These are phyloP conservation scores for Romanogobio albipinnatus DNA, from an alignment of 2,113 vertebrate genomes.

Conservation along the genomic window DNA sequence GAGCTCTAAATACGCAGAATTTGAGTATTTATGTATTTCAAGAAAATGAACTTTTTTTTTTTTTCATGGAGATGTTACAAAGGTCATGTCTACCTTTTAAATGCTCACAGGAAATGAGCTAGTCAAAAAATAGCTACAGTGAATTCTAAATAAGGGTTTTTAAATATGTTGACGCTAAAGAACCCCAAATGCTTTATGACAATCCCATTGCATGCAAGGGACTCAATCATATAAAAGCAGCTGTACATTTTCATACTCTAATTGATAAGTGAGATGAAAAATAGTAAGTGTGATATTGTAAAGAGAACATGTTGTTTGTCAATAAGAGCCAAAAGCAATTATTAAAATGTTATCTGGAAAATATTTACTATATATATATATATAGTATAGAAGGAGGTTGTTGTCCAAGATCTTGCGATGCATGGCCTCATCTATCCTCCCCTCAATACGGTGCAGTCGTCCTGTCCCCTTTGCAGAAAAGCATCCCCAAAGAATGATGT, in stretches of 20 bases:
- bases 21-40: too few species aligned
- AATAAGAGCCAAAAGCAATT: too few species aligned
- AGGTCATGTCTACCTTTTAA: neutral
- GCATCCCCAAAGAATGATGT: too few species aligned
- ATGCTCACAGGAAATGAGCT: neutral
- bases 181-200: neutral
- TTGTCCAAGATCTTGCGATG: too few species aligned
- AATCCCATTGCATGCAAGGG: neutral
- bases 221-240: neutral
- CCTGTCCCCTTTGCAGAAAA: too few species aligned
- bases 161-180: neutral
- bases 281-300: neutral
- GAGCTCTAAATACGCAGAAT: too few species aligned
- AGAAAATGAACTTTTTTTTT: neutral
- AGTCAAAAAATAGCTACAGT: neutral
- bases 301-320: neutral
- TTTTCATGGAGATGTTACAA: neutral
- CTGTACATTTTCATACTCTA: neutral
- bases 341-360: too few species aligned
- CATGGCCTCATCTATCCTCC: too few species aligned
- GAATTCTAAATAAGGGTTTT: neutral
- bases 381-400: too few species aligned
- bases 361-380: too few species aligned
- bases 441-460: too few species aligned
- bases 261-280: neutral